Conservation (phyloP, 2,113 vertebrate species). For the Irena cyanogastra region DNA sequence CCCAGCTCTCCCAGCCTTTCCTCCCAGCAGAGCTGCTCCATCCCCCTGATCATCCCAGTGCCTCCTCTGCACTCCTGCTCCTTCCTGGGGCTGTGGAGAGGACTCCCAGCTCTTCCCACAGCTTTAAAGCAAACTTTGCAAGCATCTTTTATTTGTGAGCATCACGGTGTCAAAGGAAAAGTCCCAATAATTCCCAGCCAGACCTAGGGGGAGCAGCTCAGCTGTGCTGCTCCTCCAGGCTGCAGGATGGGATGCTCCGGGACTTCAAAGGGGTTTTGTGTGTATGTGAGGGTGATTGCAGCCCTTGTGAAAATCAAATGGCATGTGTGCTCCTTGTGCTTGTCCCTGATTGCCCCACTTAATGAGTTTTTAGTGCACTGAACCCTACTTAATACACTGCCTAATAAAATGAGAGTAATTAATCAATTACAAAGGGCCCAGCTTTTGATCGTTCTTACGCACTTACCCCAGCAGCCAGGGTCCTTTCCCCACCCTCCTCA, state of each 20-base stretch:
- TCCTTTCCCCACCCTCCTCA: neutral
- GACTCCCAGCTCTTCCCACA: neutral
- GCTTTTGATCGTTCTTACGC: neutral
- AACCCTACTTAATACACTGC: conserved; percentile 34
- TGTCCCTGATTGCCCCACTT: conserved; percentile 30
- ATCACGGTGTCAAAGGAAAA: neutral
- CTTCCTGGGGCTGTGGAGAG: rapidly evolving
- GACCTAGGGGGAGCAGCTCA: neutral
- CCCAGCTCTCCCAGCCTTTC: neutral
- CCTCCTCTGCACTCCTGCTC: neutral
- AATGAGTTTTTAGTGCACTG: conserved; percentile 60
- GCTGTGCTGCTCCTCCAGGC: neutral
- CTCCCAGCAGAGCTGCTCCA: neutral
- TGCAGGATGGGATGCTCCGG: neutral
- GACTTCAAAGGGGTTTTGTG: neutral
- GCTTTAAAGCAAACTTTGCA: neutral
- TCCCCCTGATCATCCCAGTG: neutral
- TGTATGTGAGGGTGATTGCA: neutral
- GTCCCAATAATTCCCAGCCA: neutral
- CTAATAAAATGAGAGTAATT: conserved; percentile 47
- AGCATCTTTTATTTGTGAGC: neutral
- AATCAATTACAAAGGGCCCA: conserved; percentile 22
- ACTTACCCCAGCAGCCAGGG: neutral
- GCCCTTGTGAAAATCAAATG: neutral
- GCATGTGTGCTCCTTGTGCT: neutral